Evolutionary conservation across 1,140 invertebrate genomes (phyloP).

Genomic region (Heliconius himera): DNA sequence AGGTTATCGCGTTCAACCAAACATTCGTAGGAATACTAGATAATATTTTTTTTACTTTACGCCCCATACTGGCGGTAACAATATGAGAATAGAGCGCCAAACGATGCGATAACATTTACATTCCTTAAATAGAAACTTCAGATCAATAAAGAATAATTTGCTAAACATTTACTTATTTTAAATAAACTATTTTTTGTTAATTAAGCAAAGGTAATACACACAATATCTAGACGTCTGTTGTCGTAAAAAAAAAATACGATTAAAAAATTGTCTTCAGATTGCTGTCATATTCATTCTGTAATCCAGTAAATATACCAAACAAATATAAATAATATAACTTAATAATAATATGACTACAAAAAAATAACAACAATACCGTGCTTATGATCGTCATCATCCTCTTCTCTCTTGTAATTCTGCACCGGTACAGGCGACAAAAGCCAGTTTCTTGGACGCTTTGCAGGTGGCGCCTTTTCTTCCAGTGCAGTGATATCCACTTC

Average conservation of each 20-base stretch:
- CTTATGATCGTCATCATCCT: conserved; percentile 72
- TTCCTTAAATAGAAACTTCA: not conserved
- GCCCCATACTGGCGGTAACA: no score
- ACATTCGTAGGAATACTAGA: no score
- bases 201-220: no score
- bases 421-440: conserved; percentile 66
- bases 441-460: conserved; percentile 72
- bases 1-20: no score
- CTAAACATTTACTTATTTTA: no score
- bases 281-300: not conserved
- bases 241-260: not conserved
- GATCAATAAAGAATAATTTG: not conserved
- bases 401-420: conserved; percentile 64
- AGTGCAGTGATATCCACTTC: conserved; percentile 75
- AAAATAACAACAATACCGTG: conserved; percentile 49
- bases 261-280: not conserved
- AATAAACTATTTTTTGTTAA: no score
- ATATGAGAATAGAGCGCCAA: no score
- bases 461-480: conserved; percentile 64
- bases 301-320: not conserved
- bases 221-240: no score
- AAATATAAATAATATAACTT: not conserved
- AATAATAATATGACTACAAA: not conserved
- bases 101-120: no score
- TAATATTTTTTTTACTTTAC: no score